Evolutionary conservation across 2,888 invertebrate species (phyloP), one percentile per base, ranked within the genome.

Genomic region (Syrphus vitripennis): DNA sequence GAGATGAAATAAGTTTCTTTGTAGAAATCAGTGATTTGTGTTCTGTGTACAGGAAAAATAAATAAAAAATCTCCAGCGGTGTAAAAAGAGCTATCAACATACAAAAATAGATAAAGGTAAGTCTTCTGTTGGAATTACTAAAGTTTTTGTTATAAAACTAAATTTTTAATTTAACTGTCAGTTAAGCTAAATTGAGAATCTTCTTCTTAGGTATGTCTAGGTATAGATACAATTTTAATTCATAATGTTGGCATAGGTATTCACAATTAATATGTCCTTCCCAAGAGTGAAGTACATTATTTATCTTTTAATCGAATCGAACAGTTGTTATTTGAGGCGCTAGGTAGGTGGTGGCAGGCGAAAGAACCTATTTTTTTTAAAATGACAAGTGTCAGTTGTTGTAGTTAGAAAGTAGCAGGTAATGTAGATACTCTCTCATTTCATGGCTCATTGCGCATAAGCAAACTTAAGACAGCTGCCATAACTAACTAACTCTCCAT

Each of bases 301-400:
- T 14, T 16, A 21, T 24, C 9, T n/a, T 21, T 24, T 4, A 37
- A 24, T 26, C n/a, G 26, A 50, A 40, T 61, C 42, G 42, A 63
- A 42, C 26, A 63, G 26, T 63, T 63, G 42, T 63, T 42, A 42
- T 63, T 42, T 45, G 48, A 10, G 61, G 26, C 21, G 26, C n/a
- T 50, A n/a, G n/a, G 50, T 50, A n/a, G 50, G 50, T 50, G 50
- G 50, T 50, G 24, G 14, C n/a, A 55, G 61, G 40, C 40, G 31
- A 10, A 16, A 6, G 9, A 10, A 26, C 21, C 16, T 21, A 6
- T 24, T 12, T 21, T 34, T 21, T 21, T 48, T 2, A 45, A 9
- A 29, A 65, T 55, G 57, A 70, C 70, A 75, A 80, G 75, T 71
- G 83, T 83, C 83, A 79, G 79, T 83, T 75, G 65, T 4, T 34